Percentiles rank a stretch among this genome's conserved stretches.
phyloP scores from a whole-genome alignment of 1,140 invertebrate genomes.

The Drosophila nannoptera region DNA sequence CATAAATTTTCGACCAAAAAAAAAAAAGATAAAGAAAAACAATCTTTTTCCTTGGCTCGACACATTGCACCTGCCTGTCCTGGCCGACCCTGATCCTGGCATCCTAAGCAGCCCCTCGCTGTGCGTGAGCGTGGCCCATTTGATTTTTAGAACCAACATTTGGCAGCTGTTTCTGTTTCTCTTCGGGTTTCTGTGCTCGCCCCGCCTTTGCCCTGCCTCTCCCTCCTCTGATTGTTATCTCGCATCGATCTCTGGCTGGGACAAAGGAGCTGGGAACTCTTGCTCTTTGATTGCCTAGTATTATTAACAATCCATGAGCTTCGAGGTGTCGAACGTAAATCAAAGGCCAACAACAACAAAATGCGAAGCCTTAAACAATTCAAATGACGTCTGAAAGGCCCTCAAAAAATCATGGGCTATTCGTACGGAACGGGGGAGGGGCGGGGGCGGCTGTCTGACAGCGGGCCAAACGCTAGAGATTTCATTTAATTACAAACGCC shows the following conservation, averaged over 20 bases:
- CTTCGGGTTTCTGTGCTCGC: constrained; percentile 28
- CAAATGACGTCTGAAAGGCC: constrained; percentile 34
- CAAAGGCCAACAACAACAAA: neutral
- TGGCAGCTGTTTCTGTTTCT: constrained; percentile 47
- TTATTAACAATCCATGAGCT: no score
- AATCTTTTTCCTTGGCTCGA: constrained; percentile 13
- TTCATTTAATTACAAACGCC: constrained; percentile 45
- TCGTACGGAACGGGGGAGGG: neutral
- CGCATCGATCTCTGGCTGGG: no score
- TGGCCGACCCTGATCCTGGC: constrained; percentile 16
- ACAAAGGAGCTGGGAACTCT: no score
- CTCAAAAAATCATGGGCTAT: constrained; percentile 1
- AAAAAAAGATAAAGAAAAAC: neutral
- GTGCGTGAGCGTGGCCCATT: constrained; percentile 42
- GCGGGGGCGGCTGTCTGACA: neutral
- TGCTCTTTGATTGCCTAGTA: no score
- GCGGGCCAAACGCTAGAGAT: constrained; percentile 26
- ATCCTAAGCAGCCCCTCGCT: constrained; percentile 13
- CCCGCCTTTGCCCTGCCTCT: constrained; percentile 1
- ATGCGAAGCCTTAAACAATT: neutral
- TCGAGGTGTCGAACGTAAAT: no score
- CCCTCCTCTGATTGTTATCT: constrained; percentile 14
- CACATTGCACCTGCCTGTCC: constrained; percentile 48
- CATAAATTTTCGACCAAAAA: constrained; percentile 39
- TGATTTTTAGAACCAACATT: constrained; percentile 40